Conservation (phyloP, 1,140 invertebrate species). For the Drosophila setifemur region DNA sequence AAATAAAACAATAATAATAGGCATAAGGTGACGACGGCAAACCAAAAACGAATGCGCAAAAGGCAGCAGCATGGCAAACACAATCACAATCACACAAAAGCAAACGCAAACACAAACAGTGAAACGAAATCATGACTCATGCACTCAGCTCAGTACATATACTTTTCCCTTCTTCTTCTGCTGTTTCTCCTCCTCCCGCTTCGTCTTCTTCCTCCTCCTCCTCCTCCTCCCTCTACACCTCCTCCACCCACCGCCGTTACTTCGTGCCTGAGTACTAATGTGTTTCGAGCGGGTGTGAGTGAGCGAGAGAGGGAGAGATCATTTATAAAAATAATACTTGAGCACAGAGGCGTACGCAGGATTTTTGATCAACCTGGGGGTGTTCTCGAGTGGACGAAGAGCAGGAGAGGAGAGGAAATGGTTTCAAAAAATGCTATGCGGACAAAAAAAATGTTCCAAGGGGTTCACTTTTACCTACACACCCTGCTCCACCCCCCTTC, state of each 20-base stretch:
- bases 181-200: not conserved
- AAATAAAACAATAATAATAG: conserved; percentile 77
- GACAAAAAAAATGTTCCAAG: too few relatives aligned
- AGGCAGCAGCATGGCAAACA: conserved; percentile 39
- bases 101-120: conserved; percentile 3
- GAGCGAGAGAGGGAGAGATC: conserved; percentile 7
- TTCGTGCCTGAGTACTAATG: conserved; percentile 78
- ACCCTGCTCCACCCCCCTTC: too few relatives aligned
- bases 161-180: conserved; percentile 37
- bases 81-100: conserved; percentile 2
- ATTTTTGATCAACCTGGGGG: not conserved
- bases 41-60: conserved; percentile 72
- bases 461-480: too few relatives aligned
- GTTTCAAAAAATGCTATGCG: too few relatives aligned
- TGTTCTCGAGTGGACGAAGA: not conserved
- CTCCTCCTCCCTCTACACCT: not conserved
- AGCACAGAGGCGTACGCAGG: conserved; percentile 12
- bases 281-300: conserved; percentile 49
- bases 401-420: too few relatives aligned
- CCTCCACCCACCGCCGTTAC: conserved; percentile 41
- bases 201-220: not conserved
- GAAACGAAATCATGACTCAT: conserved; percentile 74
- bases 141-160: conserved; percentile 50
- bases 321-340: conserved; percentile 71
- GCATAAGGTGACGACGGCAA: conserved; percentile 77